Percentiles rank a stretch among this genome's conserved stretches.
Evolutionary conservation across 2,888 invertebrate genomes (phyloP).

Genomic region (Nymphalis c-album): DNA sequence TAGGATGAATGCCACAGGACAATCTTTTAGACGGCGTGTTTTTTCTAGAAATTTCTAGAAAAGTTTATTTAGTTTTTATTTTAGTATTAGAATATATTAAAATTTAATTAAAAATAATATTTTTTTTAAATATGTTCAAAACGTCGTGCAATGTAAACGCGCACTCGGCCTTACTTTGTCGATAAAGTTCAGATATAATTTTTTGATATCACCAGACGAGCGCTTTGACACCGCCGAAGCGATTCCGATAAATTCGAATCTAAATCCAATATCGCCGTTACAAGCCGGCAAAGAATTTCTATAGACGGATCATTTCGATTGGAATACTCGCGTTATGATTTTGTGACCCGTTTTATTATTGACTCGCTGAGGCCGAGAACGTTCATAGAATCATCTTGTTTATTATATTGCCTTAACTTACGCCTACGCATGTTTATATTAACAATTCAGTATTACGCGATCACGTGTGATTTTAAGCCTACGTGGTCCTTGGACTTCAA

Average conservation of each 20-base stretch:
- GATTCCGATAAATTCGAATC: constrained; percentile 70
- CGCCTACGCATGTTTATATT: constrained; percentile 10
- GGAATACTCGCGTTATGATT: constrained; percentile 51
- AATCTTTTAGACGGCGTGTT: too few relatives aligned
- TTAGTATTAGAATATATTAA: too few relatives aligned
- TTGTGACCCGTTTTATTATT: constrained; percentile 29
- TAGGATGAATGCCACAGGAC: too few relatives aligned
- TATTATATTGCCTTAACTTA: neutral
- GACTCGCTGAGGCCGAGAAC: constrained; percentile 12
- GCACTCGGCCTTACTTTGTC: constrained; percentile 53
- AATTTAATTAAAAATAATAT: too few relatives aligned
- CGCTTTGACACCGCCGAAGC: constrained; percentile 64
- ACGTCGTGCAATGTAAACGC: constrained; percentile 41
- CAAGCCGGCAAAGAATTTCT: constrained; percentile 48
- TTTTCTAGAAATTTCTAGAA: too few relatives aligned
- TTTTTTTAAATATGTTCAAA: neutral
- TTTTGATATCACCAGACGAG: constrained; percentile 64
- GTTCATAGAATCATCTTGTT: constrained; percentile 2
- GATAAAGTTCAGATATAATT: constrained; percentile 75
- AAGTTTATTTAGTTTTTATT: too few relatives aligned
- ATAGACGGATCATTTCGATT: constrained; percentile 54
- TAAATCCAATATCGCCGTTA: constrained; percentile 65
- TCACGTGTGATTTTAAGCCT: too few relatives aligned
- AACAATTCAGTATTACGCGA: too few relatives aligned
- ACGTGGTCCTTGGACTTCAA: too few relatives aligned